Evolutionary conservation across 2,797 vertebrate genomes (phyloP).

Genomic region (Brachymystax lenok): DNA sequence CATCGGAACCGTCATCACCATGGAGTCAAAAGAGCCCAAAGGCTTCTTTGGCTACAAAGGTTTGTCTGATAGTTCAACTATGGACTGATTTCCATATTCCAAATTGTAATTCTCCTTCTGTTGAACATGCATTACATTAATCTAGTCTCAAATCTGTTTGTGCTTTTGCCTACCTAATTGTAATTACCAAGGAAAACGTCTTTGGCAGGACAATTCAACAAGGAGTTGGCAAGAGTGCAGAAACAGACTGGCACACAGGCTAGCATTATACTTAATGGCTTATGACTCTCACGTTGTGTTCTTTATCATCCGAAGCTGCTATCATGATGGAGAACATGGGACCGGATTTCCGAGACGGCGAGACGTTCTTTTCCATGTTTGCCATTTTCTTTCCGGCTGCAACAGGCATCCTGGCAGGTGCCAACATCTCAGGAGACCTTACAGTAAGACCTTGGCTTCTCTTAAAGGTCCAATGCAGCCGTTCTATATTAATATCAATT

Average conservation of each 20-base stretch:
- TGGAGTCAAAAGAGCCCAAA: constrained; percentile 86
- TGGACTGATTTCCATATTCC: background rate
- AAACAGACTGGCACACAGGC: background rate
- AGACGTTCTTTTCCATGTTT: constrained; percentile 95
- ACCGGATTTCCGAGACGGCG: constrained; percentile 86
- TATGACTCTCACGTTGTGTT: background rate
- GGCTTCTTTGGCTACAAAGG: constrained; percentile 92
- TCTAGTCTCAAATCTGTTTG: no score
- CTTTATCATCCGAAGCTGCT: constrained; percentile 71
- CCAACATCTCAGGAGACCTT: constrained; percentile 97
- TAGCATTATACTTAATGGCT: background rate
- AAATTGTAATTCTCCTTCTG: background rate
- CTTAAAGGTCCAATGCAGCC: background rate
- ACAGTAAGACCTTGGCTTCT: constrained; percentile 74
- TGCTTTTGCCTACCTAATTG: no score
- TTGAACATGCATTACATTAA: no score
- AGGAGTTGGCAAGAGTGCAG: no score
- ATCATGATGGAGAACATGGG: constrained; percentile 94
- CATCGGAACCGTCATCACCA: constrained; percentile 88
- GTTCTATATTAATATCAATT: no score
- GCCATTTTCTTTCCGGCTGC: constrained; percentile 98
- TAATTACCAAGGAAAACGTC: no score
- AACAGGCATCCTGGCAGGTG: constrained; percentile 95
- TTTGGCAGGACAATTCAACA: background rate
- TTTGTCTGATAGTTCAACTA: constrained; percentile 51